Evolutionary conservation across 2,888 invertebrate genomes (phyloP), one percentile per base, ranked within the genome.

Genomic region (Hyposoter dolosus): DNA sequence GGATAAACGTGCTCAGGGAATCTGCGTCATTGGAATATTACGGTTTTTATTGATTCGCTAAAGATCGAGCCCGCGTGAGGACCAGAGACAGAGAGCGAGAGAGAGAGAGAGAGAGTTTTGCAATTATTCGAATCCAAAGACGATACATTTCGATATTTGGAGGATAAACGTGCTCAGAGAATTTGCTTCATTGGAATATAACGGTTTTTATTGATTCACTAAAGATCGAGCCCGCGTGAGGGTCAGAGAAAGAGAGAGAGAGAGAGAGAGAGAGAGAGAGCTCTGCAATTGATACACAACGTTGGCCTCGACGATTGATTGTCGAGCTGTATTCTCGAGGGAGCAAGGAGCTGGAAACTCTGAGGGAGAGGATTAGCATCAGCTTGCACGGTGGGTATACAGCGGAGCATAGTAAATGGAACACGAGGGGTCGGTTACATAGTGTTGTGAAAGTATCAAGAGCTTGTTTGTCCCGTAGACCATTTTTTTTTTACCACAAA

Each of bases 361-460:
- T 60, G 23, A 60, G 60, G 5, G 28, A 28, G 60, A 28, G 28
- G 60, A 66, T 77, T 66, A 19, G 76, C 76, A 77, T 66, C 35
- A 77, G 50, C 50, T 47, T 47, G 35, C 65, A 65, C 50, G n/a
- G 65, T 65, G 50, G 10, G 56, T 60, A 43, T 28, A 60, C 9
- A 75, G 15, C 5, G 17, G 23, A 35, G 53, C 28, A 23, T 17
- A 0, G 40, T 60, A 75, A 60, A 75, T 75, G 43, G 35, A 66
- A 66, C 50, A 50, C 19, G 60, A 23, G 43, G 32, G 19, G 5
- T 35, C 19, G 66, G 35, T 66, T 50, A 19, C 75, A 65, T 19
- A 60, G 35, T 45, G 28, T 35, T 60, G 5, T 3, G 9, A 6
- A 28, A 60, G 15, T 28, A 15, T 23, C 47, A 47, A 76, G 63